phyloP scores from a whole-genome alignment of 64 coral and sea anemone species.

The Pocillopora verrucosa region DNA sequence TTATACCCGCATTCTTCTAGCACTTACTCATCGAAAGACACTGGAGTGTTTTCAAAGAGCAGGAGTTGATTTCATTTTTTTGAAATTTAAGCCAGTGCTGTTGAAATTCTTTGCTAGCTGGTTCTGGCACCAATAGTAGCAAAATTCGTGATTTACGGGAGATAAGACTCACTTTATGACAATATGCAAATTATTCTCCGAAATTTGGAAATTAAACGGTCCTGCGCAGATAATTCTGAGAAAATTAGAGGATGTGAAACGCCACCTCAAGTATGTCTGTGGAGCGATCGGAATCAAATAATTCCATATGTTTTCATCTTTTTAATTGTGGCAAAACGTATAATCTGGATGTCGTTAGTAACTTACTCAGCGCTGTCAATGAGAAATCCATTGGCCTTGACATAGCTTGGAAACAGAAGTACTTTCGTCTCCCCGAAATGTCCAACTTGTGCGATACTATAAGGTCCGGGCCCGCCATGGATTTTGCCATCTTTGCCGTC shows the following conservation, averaged over 20 bases:
- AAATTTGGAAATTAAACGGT: neutral
- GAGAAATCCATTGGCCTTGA: neutral
- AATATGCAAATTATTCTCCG: neutral
- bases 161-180: neutral
- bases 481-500: slow-evolving; percentile 71
- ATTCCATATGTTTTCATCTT: slow-evolving; percentile 12
- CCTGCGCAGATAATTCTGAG: neutral
- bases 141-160: neutral
- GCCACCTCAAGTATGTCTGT: neutral
- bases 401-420: slow-evolving; percentile 1
- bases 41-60: neutral
- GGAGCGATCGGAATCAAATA: neutral
- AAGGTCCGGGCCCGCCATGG: neutral
- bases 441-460: slow-evolving; percentile 8
- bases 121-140: neutral
- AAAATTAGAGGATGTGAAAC: neutral
- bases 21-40: neutral
- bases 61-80: neutral
- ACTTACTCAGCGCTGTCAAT: neutral
- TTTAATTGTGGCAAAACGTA: slow-evolving; percentile 75
- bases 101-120: neutral
- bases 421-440: slow-evolving; percentile 65
- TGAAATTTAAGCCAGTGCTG: neutral
- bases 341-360: slow-evolving; percentile 36
- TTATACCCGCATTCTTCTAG: neutral